Evolutionary conservation across 2,113 vertebrate species (phyloP), one percentile per base, ranked within the genome.

Genomic region (Trichomycterus rosablanca): DNA sequence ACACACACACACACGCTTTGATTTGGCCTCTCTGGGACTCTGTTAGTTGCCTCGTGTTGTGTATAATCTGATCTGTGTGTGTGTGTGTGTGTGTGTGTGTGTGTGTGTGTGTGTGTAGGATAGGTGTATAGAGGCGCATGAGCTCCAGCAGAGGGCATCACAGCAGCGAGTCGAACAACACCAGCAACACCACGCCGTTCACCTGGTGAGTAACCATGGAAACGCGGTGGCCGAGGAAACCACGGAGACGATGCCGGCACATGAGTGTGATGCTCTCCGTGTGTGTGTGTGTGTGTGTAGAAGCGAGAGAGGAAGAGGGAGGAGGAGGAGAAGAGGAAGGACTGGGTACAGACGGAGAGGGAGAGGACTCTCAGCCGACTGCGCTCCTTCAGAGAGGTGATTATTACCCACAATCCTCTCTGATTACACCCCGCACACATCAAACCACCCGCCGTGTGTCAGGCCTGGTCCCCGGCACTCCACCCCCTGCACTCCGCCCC

Each of bases 351-450:
- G 76, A 82, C 84, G 59, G 92, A 99, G 79, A 86, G 92, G 44
- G 89, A 94, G 71, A 97, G 92, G 78, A 95, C 95, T 1, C 86
- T 99, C 68, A 90, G 85, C 39, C 86, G 96, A 72, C 80, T 99
- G 66, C 87, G 90, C 72, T 81, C 88, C 28, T 99, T 92, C 80
- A 93, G 88, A 79, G 89, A 93, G 89, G 95, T 89, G 72, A 87
- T 87, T 77, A 57, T 45, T 54, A 63, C 50, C 40, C 50, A 54
- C 50, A 45, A 45, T 45, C 50, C 26, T 10, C 24, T 35, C 14
- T 52, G 35, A 5, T 22, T 0, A 16, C 8, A 24, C 7, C 35
- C 2, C 3, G 14, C 26, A 30, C 26, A 30, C 26, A 30, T 30
- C 26, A 1, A 1, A 20, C 5, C 18, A 11, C 43, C 43, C 9